Conservation (phyloP, 1,140 invertebrate species). For the Pseudoatta argentina region DNA sequence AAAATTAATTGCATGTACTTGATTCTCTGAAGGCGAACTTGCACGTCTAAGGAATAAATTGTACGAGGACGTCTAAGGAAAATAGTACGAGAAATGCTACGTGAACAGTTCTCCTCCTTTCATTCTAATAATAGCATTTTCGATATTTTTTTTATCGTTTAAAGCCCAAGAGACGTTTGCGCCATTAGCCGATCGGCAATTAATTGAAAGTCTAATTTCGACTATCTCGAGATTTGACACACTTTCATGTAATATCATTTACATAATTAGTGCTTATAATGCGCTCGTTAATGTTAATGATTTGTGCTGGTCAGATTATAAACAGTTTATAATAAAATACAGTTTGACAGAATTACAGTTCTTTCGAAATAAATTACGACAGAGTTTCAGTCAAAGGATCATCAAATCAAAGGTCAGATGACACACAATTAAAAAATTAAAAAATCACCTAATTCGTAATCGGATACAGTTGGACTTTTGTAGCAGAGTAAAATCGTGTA, state of each 20-base stretch:
- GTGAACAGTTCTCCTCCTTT: not conserved
- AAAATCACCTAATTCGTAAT: constrained; percentile 41
- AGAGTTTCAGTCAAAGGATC: not conserved
- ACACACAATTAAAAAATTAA: not conserved
- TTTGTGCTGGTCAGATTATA: not conserved
- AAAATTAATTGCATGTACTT: not conserved
- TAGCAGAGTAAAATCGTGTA: not conserved
- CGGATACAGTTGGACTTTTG: constrained; percentile 48
- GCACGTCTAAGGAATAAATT: not conserved
- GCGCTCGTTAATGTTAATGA: not conserved
- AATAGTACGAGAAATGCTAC: not conserved
- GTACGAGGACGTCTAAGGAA: not conserved
- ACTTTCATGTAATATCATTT: not conserved
- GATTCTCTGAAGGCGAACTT: not conserved
- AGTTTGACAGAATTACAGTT: too few relatives aligned
- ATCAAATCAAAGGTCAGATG: not conserved
- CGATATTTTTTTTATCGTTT: not conserved
- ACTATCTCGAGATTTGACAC: not conserved
- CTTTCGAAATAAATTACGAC: not conserved
- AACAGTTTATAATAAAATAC: not conserved
- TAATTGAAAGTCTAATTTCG: constrained; percentile 4
- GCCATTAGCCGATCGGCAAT: not conserved
- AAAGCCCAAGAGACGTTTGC: not conserved
- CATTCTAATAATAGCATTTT: not conserved
- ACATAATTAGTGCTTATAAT: constrained; percentile 17